These are phyloP conservation scores for Varecia variegata DNA, from an alignment of 2,797 vertebrate genomes.

Conservation along the genomic window DNA sequence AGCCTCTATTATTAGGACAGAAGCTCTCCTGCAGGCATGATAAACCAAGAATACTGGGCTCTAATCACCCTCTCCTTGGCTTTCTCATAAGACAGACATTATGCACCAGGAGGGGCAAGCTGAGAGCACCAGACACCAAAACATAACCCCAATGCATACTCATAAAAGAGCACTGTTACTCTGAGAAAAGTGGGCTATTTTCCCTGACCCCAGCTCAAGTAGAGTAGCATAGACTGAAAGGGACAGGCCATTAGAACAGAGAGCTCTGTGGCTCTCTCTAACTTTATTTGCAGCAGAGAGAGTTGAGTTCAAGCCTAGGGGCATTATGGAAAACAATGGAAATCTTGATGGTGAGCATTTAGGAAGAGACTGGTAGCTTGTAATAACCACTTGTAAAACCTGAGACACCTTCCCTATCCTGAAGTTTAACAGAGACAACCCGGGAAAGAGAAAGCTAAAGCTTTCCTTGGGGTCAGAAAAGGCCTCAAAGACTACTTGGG, in stretches of 20 bases:
- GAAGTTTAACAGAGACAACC: background rate
- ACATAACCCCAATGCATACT: fast-evolving
- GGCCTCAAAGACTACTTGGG: background rate
- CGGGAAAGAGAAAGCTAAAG: background rate
- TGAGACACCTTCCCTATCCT: background rate
- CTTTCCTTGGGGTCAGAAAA: background rate
- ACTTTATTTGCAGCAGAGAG: background rate
- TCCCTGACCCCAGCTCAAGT: background rate
- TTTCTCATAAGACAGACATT: background rate
- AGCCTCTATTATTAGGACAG: background rate
- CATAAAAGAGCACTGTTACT: background rate
- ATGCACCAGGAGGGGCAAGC: background rate
- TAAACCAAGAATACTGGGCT: background rate
- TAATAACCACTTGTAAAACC: background rate
- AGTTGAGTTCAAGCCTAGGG: background rate
- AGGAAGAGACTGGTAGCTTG: background rate
- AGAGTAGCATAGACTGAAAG: background rate
- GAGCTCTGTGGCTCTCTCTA: background rate
- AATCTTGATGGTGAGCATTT: background rate
- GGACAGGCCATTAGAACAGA: background rate
- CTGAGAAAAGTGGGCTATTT: background rate
- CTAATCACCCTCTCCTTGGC: fast-evolving
- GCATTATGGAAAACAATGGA: background rate
- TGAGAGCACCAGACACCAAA: background rate
- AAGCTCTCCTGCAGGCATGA: background rate